phyloP scores from a whole-genome alignment of 2,888 invertebrate species.

The Alitta virens region DNA sequence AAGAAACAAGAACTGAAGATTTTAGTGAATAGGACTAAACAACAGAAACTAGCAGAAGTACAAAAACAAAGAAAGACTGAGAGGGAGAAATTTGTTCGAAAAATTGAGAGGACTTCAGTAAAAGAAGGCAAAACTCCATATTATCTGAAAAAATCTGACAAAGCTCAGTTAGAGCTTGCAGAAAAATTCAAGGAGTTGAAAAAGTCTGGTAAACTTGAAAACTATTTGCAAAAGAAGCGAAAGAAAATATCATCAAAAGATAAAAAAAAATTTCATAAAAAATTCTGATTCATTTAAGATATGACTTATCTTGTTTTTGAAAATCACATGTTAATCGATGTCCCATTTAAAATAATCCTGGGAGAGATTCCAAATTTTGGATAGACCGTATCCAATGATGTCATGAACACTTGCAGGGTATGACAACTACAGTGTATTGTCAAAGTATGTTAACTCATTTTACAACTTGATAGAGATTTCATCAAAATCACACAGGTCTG shows the following conservation, averaged over 20 bases:
- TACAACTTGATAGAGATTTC: too few relatives aligned
- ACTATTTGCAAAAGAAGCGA: conserved; percentile 77
- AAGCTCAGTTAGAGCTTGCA: conserved; percentile 72
- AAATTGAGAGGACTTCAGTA: conserved; percentile 64
- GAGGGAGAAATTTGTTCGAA: conserved; percentile 62
- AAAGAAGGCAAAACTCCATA: conserved; percentile 71
- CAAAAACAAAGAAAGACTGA: conserved; percentile 64
- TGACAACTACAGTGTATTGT: too few relatives aligned
- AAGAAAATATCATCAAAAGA: conserved; percentile 68
- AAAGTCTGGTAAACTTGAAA: conserved; percentile 72
- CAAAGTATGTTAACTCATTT: too few relatives aligned
- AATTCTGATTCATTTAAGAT: too few relatives aligned
- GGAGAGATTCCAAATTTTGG: too few relatives aligned
- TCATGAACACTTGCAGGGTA: too few relatives aligned
- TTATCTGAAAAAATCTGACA: conserved; percentile 75
- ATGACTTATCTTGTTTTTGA: too few relatives aligned
- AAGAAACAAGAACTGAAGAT: conserved; percentile 68
- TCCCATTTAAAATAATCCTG: too few relatives aligned
- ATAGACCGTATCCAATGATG: too few relatives aligned
- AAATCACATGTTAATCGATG: too few relatives aligned
- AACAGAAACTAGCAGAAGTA: conserved; percentile 71
- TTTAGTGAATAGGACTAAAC: conserved; percentile 61
- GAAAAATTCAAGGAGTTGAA: conserved; percentile 80
- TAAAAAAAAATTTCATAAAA: conserved; percentile 26
- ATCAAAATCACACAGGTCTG: too few relatives aligned